phyloP scores from a whole-genome alignment of 2,888 invertebrate species.

The Frankliniella intonsa region DNA sequence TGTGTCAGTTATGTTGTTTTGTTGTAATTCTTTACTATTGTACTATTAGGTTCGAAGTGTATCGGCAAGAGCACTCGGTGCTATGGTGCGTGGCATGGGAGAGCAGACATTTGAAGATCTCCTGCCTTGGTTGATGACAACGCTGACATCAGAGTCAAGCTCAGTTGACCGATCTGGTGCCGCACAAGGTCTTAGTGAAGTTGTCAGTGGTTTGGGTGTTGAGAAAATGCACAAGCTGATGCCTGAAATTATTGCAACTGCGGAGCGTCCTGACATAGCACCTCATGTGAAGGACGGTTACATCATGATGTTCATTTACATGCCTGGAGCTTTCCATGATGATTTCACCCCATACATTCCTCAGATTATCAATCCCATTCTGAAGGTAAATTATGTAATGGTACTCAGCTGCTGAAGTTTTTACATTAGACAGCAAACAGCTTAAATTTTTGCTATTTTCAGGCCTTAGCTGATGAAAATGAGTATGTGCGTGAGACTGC shows the following conservation, averaged over 20 bases:
- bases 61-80: constrained; percentile 91
- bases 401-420: too few relatives aligned
- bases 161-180: constrained; percentile 95
- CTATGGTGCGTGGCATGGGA: constrained; percentile 97
- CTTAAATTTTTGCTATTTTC: constrained; percentile 8
- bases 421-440: background rate
- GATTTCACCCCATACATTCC: constrained; percentile 95
- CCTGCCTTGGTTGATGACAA: constrained; percentile 97
- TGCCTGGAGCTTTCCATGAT: constrained; percentile 93
- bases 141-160: constrained; percentile 88
- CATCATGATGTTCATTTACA: constrained; percentile 99
- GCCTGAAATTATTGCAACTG: constrained; percentile 95
- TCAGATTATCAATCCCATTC: constrained; percentile 93
- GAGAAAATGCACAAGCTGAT: constrained; percentile 93
- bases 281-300: constrained; percentile 99
- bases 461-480: constrained; percentile 95
- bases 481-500: constrained; percentile 98
- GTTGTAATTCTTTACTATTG: background rate
- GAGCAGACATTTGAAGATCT: constrained; percentile 93
- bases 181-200: constrained; percentile 95
- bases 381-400: constrained; percentile 53
- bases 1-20: background rate
- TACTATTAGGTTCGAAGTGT: constrained; percentile 73
- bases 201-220: constrained; percentile 91
- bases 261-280: constrained; percentile 86